A percentile compares a stretch with the other conserved stretches of the same genome.
Evolutionary conservation across 2,888 invertebrate genomes (phyloP).

Genomic region (Heteropelma amictum): DNA sequence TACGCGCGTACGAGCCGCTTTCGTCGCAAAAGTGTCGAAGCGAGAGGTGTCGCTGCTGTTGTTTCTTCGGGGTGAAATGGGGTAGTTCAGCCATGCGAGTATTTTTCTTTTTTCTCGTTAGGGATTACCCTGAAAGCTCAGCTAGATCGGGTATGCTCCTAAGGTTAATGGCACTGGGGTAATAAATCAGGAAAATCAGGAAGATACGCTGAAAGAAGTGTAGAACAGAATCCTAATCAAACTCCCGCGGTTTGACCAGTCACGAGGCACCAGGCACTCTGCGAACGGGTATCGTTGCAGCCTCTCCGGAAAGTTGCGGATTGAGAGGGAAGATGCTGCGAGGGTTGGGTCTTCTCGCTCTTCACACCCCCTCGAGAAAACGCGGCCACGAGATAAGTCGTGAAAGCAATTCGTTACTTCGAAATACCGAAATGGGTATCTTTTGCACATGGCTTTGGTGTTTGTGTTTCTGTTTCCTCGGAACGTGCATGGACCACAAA

Average conservation of each 20-base stretch:
- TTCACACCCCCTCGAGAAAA: conserved; percentile 42
- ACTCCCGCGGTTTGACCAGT: conserved; percentile 58
- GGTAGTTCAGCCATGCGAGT: conserved; percentile 37
- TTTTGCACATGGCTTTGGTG: too few species aligned
- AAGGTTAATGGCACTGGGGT: too few species aligned
- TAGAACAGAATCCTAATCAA: conserved; percentile 58
- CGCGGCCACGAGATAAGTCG: conserved; percentile 58
- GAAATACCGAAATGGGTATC: too few species aligned
- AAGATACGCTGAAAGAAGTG: conserved; percentile 49
- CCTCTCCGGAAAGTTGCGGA: too few species aligned
- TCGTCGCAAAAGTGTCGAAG: conserved; percentile 36
- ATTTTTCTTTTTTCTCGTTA: conserved; percentile 38
- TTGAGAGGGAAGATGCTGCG: conserved; percentile 39
- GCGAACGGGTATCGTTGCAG: too few species aligned
- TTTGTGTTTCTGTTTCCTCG: not conserved
- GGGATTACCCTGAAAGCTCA: not conserved
- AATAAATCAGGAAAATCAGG: not conserved
- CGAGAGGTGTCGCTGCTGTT: conserved; percentile 16
- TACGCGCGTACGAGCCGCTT: conserved; percentile 6
- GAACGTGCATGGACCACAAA: conserved; percentile 4
- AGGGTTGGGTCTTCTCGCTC: conserved; percentile 22
- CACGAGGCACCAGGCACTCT: conserved; percentile 50
- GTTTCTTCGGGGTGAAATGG: conserved; percentile 32
- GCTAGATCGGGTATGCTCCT: conserved; percentile 33
- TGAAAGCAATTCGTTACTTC: conserved; percentile 50